A percentile compares a stretch with the other conserved stretches of the same genome.
Conservation (phyloP, 2,888 invertebrate genomes). For the Auanema freiburgensis region DNA sequence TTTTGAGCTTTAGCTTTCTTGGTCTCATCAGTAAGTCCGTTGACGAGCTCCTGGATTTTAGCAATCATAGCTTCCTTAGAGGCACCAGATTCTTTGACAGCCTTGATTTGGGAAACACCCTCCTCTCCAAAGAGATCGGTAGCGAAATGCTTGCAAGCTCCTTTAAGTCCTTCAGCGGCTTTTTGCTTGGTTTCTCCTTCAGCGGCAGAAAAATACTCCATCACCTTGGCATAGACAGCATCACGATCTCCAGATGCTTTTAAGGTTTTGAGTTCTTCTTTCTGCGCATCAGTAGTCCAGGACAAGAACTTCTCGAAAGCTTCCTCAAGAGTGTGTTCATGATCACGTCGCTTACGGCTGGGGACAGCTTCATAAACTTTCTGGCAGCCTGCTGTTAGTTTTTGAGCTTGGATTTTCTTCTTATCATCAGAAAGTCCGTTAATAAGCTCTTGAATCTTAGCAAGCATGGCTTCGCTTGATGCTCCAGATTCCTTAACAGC, state of each 20-base stretch:
- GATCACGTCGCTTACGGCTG: conserved; percentile 29
- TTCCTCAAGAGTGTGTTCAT: conserved; percentile 16
- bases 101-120: conserved; percentile 32
- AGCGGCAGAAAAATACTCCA: conserved; percentile 20
- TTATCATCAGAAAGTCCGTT: conserved; percentile 14
- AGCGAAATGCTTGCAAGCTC: conserved; percentile 31
- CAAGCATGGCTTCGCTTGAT: conserved; percentile 21
- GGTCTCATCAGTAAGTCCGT: too few relatives aligned
- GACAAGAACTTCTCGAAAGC: conserved; percentile 27
- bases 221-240: conserved; percentile 23
- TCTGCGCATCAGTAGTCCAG: conserved; percentile 40
- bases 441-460: conserved; percentile 22
- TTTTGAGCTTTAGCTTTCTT: too few relatives aligned
- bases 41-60: too few relatives aligned
- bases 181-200: conserved; percentile 6
- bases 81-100: conserved; percentile 42
- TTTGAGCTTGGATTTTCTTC: conserved; percentile 10
- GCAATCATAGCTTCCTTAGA: too few relatives aligned
- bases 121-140: conserved; percentile 40
- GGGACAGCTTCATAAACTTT: not conserved
- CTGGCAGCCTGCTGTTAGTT: not conserved
- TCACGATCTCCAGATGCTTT: too few relatives aligned
- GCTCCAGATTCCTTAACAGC: conserved; percentile 41
- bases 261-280: conserved; percentile 32
- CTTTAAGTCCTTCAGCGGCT: conserved; percentile 14